A percentile compares a stretch with the other conserved stretches of the same genome.
Evolutionary conservation across 2,113 vertebrate species (phyloP).

Genomic region (Laticauda laticaudata): DNA sequence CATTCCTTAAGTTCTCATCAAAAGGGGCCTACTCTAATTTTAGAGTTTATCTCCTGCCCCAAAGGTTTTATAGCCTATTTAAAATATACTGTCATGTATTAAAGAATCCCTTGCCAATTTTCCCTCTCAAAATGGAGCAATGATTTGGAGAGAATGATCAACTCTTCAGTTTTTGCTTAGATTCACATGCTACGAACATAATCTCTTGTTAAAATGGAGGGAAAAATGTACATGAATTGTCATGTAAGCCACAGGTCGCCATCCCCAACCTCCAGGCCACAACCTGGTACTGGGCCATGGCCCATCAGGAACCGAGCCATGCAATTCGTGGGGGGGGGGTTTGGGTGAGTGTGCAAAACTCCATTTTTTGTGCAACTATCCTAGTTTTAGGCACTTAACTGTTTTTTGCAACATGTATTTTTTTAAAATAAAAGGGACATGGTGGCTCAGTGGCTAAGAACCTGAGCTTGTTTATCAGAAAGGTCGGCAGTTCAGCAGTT

Average conservation of each 20-base stretch:
- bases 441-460: no score
- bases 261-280: neutral
- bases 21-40: neutral
- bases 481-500: no score
- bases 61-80: neutral
- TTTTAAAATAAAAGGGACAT: no score
- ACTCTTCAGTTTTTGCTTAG: neutral
- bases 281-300: neutral
- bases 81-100: neutral
- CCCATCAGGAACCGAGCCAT: neutral
- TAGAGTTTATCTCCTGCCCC: neutral
- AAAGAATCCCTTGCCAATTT: neutral
- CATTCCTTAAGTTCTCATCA: neutral
- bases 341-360: neutral
- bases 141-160: neutral
- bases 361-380: neutral
- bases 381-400: neutral
- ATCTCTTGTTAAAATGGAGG: neutral
- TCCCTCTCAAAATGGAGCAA: neutral
- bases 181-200: neutral
- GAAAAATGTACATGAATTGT: neutral
- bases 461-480: no score
- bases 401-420: slow-evolving; percentile 45
- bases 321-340: neutral
- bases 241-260: neutral